Evolutionary conservation across 2,888 invertebrate genomes (phyloP), one percentile per base, ranked within the genome.

Genomic region (Philhelius pedissequus): DNA sequence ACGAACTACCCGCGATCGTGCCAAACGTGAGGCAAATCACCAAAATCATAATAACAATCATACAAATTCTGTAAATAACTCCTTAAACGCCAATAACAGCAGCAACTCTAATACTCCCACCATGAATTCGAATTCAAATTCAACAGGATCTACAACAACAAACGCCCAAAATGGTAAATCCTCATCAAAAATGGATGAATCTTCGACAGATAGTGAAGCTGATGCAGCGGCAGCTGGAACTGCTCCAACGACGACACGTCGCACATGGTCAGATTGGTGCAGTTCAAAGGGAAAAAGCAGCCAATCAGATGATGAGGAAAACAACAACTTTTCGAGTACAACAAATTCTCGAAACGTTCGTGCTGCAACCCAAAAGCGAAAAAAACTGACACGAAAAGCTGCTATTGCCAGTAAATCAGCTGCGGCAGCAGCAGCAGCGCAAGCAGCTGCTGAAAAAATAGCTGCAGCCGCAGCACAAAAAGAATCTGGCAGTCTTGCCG

Each of bases 181-280:
- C 4, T 50, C 73, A 13, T 43, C 66, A 22, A 84, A 84, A 40
- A 70, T 82, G 79, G 87, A 87, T 43, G 87, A 88, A 25, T 87
- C 88, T 22, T 87, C 88, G 11, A 87, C 89, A 50, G 90, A 90
- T 69, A 90, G 89, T 77, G 90, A 90, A 73, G 92, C 91, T 84
- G 91, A 92, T 62, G 92, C 92, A 0, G 93, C 92, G 87, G 75
- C 62, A 9, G 89, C 89, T n/a, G 77, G 86, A 7, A 43, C 62
- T 15, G 43, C 62, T 13, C 94, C 94, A 9, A 94, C 95, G 3
- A 95, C 95, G 25, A 95, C 96, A 7, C 92, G 96, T 20, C 93
- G 94, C 87, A 95, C 95, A 56, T 96, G 96, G 96, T 94, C 94
- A 4, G 95, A 95, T 89, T 95, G 94, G 93, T 94, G 94, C 89